These are phyloP conservation scores for Tretioscincus oriximinensis DNA, from an alignment of 2,113 vertebrate genomes.

Conservation along the genomic window DNA sequence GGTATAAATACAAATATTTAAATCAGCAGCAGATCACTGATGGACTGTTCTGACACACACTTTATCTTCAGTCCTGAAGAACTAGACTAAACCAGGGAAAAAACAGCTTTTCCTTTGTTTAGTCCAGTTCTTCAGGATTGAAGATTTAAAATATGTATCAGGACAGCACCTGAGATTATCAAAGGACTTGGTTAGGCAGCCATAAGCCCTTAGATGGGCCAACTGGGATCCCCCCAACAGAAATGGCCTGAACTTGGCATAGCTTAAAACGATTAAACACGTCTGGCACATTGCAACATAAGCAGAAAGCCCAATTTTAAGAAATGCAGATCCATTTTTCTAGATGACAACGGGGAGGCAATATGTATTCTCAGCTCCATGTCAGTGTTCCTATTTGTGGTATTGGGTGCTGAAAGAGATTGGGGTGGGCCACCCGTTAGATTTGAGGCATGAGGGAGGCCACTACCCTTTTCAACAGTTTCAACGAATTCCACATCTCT, in stretches of 20 bases:
- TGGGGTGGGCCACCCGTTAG: constrained; percentile 56
- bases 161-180: no score
- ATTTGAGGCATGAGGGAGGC: constrained; percentile 36
- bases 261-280: fast-evolving
- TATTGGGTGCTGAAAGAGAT: background rate
- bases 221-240: background rate
- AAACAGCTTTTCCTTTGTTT: no score
- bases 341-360: background rate
- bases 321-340: background rate
- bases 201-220: no score
- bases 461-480: constrained; percentile 63
- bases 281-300: background rate
- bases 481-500: constrained; percentile 13
- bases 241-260: background rate
- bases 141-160: no score
- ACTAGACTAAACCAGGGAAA: no score
- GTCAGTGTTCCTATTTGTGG: background rate
- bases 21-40: no score
- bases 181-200: no score
- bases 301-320: background rate
- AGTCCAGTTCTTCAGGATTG: no score
- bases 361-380: background rate
- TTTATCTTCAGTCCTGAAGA: no score
- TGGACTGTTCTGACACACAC: no score
- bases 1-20: no score